Base-by-base conservation (phyloP, 37 sponge, comb jelly and placozoan genomes). In the Cladorhizidae sp. region DNA sequence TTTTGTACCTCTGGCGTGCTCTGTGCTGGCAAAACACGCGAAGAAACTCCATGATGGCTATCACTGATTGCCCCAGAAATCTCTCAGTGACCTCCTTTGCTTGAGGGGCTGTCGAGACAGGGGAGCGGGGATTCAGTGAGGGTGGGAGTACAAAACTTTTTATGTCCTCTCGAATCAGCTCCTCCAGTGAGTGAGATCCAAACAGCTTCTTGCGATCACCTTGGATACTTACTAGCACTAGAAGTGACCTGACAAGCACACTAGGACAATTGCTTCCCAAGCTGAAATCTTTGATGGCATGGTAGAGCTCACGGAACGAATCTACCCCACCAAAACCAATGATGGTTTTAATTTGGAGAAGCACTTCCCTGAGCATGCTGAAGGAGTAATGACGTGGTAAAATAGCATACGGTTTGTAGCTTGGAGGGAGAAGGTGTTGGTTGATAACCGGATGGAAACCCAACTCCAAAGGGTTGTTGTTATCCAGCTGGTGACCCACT, bases 401-500 rank as follows among this genome's bases (percentile, higher is more conserved):
- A 37, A 83, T 85, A 0, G 65, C 76, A 38, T 80, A 85, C 2
- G 80, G 71, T 39, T 80, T 75, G 59, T 90, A 89, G 64, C 87
- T 87, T 0, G 95, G 95, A 57, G 95, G 95, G 17, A 95, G 92
- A 0, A 95, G 86, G 17, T 88, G 85, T 33, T 91, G 87, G 68
- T 95, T 93, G 69, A 93, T 82, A 52, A 81, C 77, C 25, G 88
- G 89, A 49, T 93, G 89, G 64, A 93, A 93, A 35, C 93, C 93
- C 33, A 84, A 51, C 2, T 3, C 29, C 8, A 93, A 57, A 9
- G 86, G 89, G 67, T 93, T 67, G 22, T 76, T 29, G 40, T 74
- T 64, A 64, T 93, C 89, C 23, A 80, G 70, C 21, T 40, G 21
- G 58, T 72, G 69, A 23, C 93, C 83, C 35, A 88, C 76, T 20